Conservation (phyloP, 2,888 invertebrate genomes). For the Agrochola macilenta region DNA sequence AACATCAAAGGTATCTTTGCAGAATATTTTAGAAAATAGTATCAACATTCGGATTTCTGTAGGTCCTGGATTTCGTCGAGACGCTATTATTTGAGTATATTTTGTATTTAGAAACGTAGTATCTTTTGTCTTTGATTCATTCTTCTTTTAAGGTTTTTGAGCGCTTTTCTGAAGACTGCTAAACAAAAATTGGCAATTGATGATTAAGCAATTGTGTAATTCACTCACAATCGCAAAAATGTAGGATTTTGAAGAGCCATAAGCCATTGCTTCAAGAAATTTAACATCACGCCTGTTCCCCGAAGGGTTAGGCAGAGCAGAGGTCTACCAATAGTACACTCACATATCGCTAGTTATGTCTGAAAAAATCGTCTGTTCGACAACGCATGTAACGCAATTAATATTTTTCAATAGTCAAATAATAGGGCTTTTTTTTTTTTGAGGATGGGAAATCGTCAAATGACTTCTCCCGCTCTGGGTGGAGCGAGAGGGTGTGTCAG, state of each 20-base stretch:
- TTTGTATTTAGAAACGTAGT: conserved; percentile 17
- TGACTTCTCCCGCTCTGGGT: too few relatives aligned
- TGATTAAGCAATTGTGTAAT: not conserved
- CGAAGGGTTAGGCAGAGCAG: not conserved
- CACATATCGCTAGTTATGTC: not conserved
- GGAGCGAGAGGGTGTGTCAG: too few relatives aligned
- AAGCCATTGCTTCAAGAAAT: not conserved
- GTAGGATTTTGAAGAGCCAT: not conserved
- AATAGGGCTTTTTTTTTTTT: not conserved
- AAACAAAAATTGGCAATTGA: not conserved
- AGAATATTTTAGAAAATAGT: conserved; percentile 23
- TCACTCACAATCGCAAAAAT: not conserved
- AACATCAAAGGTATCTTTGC: conserved; percentile 9
- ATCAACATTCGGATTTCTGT: conserved; percentile 12
- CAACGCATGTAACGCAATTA: not conserved
- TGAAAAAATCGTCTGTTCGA: not conserved
- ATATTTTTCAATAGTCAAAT: not conserved
- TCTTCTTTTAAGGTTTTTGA: conserved; percentile 12
- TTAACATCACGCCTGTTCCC: not conserved
- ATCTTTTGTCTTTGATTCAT: conserved; percentile 22
- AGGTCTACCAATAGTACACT: not conserved
- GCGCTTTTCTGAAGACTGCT: not conserved
- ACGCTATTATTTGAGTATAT: conserved; percentile 29
- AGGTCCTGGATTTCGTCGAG: conserved; percentile 9
- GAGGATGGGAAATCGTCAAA: too few relatives aligned